A percentile compares a stretch with the other conserved stretches of the same genome.
Conservation (phyloP, 2,888 invertebrate species). For the Geophilus truncorum region DNA sequence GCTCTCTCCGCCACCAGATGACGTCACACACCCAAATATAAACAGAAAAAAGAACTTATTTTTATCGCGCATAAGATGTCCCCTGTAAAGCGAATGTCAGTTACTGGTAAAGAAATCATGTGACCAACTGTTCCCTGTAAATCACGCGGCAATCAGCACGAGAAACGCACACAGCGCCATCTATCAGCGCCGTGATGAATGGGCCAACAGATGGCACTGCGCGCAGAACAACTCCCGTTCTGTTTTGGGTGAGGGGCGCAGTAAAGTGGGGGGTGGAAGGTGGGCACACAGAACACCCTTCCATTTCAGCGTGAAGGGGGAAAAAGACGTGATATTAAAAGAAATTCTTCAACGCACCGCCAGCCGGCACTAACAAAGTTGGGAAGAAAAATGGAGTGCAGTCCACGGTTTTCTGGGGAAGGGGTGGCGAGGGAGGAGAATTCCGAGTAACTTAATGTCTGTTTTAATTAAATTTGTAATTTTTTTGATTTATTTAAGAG, state of each 20-base stretch:
- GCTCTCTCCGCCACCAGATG: too few relatives aligned
- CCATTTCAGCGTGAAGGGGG: not conserved
- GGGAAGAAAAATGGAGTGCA: not conserved
- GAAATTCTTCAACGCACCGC: not conserved
- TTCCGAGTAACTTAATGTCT: not conserved
- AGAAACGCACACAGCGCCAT: slow-evolving; percentile 21
- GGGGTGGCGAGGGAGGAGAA: too few relatives aligned
- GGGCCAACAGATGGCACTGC: slow-evolving; percentile 28
- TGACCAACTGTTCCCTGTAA: slow-evolving; percentile 32
- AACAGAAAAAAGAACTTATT: too few relatives aligned
- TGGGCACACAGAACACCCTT: not conserved
- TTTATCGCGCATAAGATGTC: not conserved
- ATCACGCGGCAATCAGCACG: slow-evolving; percentile 32
- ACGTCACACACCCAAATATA: not conserved
- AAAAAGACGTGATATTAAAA: not conserved
- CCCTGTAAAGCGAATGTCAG: not conserved
- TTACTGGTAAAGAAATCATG: slow-evolving; percentile 22
- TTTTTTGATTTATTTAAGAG: too few relatives aligned
- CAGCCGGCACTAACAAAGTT: not conserved
- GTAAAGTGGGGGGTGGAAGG: not conserved
- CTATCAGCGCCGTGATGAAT: slow-evolving; percentile 21
- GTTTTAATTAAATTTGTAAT: not conserved
- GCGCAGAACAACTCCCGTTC: not conserved
- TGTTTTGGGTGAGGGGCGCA: not conserved
- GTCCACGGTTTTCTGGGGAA: too few relatives aligned